Base-by-base conservation (phyloP, 2,888 invertebrate genomes). In the Drosophila diplacantha region DNA sequence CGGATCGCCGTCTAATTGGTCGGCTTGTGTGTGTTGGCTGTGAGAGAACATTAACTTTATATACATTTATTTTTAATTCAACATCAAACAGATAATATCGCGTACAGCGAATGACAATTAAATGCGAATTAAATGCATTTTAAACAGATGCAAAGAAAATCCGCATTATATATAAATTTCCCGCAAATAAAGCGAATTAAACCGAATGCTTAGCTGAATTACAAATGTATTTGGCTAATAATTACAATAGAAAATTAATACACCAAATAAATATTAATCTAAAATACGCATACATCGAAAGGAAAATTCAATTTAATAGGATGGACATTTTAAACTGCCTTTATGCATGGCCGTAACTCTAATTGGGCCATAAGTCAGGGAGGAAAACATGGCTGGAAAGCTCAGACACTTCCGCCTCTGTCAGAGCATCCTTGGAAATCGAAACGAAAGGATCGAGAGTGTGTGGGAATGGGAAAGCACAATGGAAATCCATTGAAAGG, bases 31-130 rank as follows among this genome's bases (percentile, higher is more conserved):
- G 5, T 20, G 14, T 8, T 7, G 12, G 5, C 11, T 26, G 43
- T 16, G 16, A n/a, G 11, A 29, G 44, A 29, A 29, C 29, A 29
- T 29, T 5, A 18, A 18, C 3, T 18, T 29, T 44, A 29, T 24
- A 38, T 38, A 38, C 3, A 38, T 41, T n/a, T 41, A n/a, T 24
- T 29, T 29, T 44, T 29, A 18, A 29, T 29, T 18, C 44, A 44
- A 44, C 44, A 44, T 44, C 18, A 44, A 44, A 18, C 18, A 29
- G 44, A 44, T 44, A 44, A 44, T 44, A 44, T 44, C 29, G 29
- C 18, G 29, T 29, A 44, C 43, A 29, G 26, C 43, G 26, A 43
- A 26, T 26, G 43, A 29, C 44, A 44, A 44, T 29, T 44, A 44
- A 44, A 44, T 44, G 44, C 18, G 44, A 44, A 18, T 44, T 44